Conservation (phyloP, 2,888 invertebrate genomes). For the Gortyna flavago region DNA sequence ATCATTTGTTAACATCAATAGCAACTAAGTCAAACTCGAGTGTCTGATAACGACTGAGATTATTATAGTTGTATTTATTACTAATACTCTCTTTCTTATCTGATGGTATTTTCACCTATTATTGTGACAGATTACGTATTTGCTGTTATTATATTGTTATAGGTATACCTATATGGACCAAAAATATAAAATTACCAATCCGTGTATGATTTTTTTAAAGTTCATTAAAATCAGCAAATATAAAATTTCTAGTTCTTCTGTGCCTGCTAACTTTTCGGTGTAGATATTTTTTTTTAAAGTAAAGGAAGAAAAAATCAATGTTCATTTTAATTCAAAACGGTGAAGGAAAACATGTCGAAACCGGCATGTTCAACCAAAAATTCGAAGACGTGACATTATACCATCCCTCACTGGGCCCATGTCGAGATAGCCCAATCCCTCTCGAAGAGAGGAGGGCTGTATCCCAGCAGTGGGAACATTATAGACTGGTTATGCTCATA, state of each 20-base stretch:
- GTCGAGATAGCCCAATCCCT: neutral
- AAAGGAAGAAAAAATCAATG: neutral
- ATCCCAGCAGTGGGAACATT: neutral
- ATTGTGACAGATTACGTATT: conserved; percentile 1
- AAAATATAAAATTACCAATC: neutral
- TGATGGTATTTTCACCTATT: conserved; percentile 27
- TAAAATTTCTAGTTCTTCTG: neutral
- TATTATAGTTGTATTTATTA: conserved; percentile 41
- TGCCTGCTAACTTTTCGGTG: neutral
- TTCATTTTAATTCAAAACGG: neutral
- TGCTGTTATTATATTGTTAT: neutral
- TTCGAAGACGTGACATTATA: neutral
- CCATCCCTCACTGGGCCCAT: neutral
- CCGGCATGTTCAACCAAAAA: neutral
- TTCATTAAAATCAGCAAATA: neutral
- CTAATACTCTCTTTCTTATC: conserved; percentile 39
- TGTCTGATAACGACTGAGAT: conserved; percentile 43
- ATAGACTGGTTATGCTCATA: neutral
- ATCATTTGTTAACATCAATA: conserved; percentile 59
- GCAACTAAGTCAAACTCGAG: conserved; percentile 59
- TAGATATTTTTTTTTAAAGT: neutral
- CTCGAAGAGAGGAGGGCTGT: neutral
- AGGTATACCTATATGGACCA: neutral
- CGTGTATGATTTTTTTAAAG: neutral
- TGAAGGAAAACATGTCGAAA: neutral